Conservation (phyloP, 1,140 invertebrate species). For the Agraylea sexmaculata region DNA sequence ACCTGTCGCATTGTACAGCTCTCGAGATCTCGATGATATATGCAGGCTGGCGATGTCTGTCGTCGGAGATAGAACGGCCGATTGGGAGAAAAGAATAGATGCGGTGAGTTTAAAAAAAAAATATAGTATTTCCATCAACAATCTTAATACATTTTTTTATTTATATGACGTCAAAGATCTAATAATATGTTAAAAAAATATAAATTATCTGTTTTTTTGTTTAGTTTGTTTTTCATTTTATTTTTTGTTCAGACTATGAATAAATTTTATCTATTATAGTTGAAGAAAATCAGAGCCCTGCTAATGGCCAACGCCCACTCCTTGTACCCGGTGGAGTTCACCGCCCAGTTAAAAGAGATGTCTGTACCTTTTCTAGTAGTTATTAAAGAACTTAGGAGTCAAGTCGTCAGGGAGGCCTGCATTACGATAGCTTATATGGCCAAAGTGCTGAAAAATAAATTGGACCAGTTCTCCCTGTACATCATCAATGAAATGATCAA, state of each 20-base stretch:
- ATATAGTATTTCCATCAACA: background rate
- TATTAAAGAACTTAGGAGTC: slow-evolving; percentile 80
- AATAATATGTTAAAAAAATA: too few species aligned
- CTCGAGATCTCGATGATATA: slow-evolving; percentile 73
- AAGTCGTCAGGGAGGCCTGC: slow-evolving; percentile 86
- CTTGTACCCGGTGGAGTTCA: slow-evolving; percentile 77
- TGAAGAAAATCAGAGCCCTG: slow-evolving; percentile 76
- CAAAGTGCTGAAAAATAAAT: slow-evolving; percentile 66
- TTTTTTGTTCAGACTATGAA: slow-evolving; percentile 8
- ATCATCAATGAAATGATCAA: slow-evolving; percentile 76
- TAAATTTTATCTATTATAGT: slow-evolving; percentile 36
- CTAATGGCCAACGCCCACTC: slow-evolving; percentile 64
- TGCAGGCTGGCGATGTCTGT: slow-evolving; percentile 63
- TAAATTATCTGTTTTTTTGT: background rate
- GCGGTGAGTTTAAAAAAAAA: slow-evolving; percentile 50
- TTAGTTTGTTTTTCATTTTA: background rate
- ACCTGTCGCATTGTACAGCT: slow-evolving; percentile 68
- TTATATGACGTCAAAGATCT: too few species aligned
- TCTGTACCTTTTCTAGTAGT: slow-evolving; percentile 72
- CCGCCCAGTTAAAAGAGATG: slow-evolving; percentile 60
- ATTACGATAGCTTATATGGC: slow-evolving; percentile 88
- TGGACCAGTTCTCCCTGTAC: slow-evolving; percentile 75
- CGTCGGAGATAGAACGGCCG: slow-evolving; percentile 68
- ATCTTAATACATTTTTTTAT: background rate
- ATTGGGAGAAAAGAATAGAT: slow-evolving; percentile 89